These are phyloP conservation scores for Trissolcus brochymenae DNA, from an alignment of 2,888 invertebrate species.

Conservation along the genomic window DNA sequence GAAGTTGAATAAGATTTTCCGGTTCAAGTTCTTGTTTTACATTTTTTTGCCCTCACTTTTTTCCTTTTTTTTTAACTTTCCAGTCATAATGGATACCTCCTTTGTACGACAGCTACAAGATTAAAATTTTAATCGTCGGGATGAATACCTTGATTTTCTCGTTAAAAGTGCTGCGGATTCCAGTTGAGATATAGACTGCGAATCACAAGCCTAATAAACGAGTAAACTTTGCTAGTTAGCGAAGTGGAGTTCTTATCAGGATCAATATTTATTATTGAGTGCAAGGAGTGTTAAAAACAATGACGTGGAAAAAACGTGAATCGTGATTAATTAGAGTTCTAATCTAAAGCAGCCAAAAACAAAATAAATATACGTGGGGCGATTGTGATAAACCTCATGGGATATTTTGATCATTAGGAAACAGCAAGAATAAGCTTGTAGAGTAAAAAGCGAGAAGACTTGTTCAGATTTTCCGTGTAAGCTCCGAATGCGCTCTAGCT, in stretches of 20 bases:
- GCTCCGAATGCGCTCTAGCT: constrained; percentile 29
- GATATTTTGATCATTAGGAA: constrained; percentile 4
- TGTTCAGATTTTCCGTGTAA: constrained; percentile 28
- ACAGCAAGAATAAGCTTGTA: background rate
- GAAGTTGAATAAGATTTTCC: too few relatives aligned
- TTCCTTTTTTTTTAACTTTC: constrained; percentile 29
- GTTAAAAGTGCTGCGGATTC: constrained; percentile 50
- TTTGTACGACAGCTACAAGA: constrained; percentile 36
- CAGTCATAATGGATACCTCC: constrained; percentile 47
- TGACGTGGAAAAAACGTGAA: too few relatives aligned
- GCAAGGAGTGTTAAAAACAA: constrained; percentile 9
- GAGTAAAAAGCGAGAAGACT: constrained; percentile 13
- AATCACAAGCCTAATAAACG: constrained; percentile 56
- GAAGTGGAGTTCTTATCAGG: constrained; percentile 36
- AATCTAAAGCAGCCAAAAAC: too few relatives aligned
- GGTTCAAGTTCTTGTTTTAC: background rate
- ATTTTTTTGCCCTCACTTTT: constrained; percentile 10
- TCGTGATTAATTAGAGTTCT: too few relatives aligned
- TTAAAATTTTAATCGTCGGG: constrained; percentile 57
- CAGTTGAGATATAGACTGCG: constrained; percentile 51
- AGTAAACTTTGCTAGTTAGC: constrained; percentile 53
- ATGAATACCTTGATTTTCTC: constrained; percentile 56
- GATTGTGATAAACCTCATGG: too few relatives aligned
- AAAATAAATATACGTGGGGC: too few relatives aligned
- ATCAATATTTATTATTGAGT: constrained; percentile 46